These are phyloP conservation scores for Scrobipalpa atriplicella DNA, from an alignment of 2,888 invertebrate genomes.

Conservation along the genomic window DNA sequence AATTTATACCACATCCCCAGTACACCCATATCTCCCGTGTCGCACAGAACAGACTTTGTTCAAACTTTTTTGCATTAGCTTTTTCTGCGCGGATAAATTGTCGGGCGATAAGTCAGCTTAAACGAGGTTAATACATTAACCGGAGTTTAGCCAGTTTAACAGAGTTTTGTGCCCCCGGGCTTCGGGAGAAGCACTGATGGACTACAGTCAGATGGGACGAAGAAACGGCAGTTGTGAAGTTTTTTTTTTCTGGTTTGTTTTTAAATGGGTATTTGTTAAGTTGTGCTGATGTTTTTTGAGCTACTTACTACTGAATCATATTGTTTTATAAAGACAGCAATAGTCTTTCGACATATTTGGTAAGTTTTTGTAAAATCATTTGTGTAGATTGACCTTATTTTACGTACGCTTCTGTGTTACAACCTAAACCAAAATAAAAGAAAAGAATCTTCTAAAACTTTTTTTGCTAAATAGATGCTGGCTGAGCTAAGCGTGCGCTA, in stretches of 20 bases:
- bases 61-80: slow-evolving; percentile 70
- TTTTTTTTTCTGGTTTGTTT: slow-evolving; percentile 27
- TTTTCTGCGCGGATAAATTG: slow-evolving; percentile 69
- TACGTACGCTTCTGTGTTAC: no score
- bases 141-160: slow-evolving; percentile 63
- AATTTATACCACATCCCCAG: slow-evolving; percentile 15
- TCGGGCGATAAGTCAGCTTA: slow-evolving; percentile 70
- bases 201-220: slow-evolving; percentile 35
- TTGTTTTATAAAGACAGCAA: no score
- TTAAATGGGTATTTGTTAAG: slow-evolving; percentile 32
- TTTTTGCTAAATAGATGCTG: not conserved
- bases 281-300: slow-evolving; percentile 20
- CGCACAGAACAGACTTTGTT: slow-evolving; percentile 62
- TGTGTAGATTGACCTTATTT: no score
- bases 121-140: slow-evolving; percentile 78
- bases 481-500: not conserved
- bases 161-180: slow-evolving; percentile 51
- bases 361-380: no score
- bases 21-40: slow-evolving; percentile 33
- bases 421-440: no score
- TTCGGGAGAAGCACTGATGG: slow-evolving; percentile 41
- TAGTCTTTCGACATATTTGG: no score
- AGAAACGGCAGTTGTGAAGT: slow-evolving; percentile 44
- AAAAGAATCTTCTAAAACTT: not conserved
- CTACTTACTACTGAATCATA: not conserved